These are phyloP conservation scores for Mallotus villosus DNA, from an alignment of 2,797 vertebrate species.

Conservation along the genomic window DNA sequence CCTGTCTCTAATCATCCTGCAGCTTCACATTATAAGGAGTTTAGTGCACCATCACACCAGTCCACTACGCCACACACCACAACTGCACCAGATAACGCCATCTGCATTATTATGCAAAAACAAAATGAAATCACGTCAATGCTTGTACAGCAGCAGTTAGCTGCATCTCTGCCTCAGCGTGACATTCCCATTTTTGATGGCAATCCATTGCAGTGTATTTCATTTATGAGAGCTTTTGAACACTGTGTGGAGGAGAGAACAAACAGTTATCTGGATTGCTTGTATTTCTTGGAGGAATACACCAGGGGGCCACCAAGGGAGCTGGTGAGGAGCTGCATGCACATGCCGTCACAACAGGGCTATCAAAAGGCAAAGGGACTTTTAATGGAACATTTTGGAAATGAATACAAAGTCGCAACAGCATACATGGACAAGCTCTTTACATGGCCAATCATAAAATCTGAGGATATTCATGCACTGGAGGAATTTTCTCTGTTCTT, in stretches of 20 bases:
- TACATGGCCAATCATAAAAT: no score
- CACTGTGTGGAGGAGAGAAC: slow-evolving; percentile 14
- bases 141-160: slow-evolving; percentile 1
- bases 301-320: slow-evolving; percentile 10
- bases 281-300: slow-evolving; percentile 22
- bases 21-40: no score
- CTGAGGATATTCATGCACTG: no score
- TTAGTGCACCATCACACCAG: no score
- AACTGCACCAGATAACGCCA: neutral
- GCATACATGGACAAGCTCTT: neutral
- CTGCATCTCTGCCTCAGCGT: slow-evolving; percentile 8
- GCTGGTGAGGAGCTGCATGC: slow-evolving; percentile 17
- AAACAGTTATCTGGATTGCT: neutral
- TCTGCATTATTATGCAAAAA: neutral
- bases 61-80: no score
- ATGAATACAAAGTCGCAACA: slow-evolving; percentile 1
- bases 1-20: no score
- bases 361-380: slow-evolving; percentile 15
- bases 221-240: slow-evolving; percentile 21
- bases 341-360: neutral
- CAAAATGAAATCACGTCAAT: slow-evolving; percentile 3
- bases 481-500: no score
- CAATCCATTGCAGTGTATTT: slow-evolving; percentile 11
- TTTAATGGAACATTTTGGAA: slow-evolving; percentile 12
- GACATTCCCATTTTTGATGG: slow-evolving; percentile 19